Conservation (phyloP, 2,888 invertebrate genomes). For the Mythimna albipuncta region DNA sequence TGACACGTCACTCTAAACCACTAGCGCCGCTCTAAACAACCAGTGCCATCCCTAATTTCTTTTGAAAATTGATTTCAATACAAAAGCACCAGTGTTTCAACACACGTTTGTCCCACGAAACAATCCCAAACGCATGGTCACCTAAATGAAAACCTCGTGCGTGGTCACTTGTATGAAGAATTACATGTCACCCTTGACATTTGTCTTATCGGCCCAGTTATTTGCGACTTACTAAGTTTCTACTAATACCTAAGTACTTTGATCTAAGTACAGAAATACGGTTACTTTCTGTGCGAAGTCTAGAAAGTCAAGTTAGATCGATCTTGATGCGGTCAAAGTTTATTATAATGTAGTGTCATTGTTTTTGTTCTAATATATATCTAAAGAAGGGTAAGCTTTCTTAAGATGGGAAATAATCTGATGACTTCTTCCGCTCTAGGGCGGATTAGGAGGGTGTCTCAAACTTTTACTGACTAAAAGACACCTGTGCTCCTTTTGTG, state of each 20-base stretch:
- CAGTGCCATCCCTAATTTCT: too few relatives aligned
- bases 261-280: constrained; percentile 1
- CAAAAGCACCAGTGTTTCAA: background rate
- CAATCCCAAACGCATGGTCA: constrained; percentile 17
- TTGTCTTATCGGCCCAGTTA: constrained; percentile 29
- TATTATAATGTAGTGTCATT: background rate
- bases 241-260: background rate
- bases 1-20: too few relatives aligned
- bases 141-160: background rate
- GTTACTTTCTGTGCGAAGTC: constrained; percentile 14
- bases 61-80: too few relatives aligned
- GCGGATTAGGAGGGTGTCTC: too few relatives aligned
- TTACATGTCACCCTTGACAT: constrained; percentile 39
- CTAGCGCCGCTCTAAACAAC: too few relatives aligned
- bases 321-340: constrained; percentile 5
- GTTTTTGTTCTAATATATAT: background rate
- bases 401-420: too few relatives aligned
- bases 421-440: too few relatives aligned
- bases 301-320: background rate
- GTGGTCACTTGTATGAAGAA: constrained; percentile 3
- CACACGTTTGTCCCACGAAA: constrained; percentile 4
- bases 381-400: background rate
- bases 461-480: too few relatives aligned
- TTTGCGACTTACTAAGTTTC: background rate
- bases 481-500: too few relatives aligned